Conservation (phyloP, 1,140 invertebrate species). For the Drosophila ohnishii region DNA sequence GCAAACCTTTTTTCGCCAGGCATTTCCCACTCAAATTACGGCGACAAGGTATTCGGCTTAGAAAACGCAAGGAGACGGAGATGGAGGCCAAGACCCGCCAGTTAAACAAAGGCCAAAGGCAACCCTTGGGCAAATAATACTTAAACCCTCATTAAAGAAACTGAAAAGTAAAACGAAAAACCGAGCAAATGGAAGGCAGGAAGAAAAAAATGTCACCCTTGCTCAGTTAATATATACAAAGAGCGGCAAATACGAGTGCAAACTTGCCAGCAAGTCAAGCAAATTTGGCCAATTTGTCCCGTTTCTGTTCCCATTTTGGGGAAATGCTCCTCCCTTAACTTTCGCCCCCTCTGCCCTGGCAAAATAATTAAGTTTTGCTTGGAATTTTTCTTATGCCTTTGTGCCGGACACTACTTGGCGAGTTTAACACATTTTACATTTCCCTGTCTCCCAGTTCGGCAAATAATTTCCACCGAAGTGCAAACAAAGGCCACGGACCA, state of each 20-base stretch:
- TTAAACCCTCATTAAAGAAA: conserved; percentile 79
- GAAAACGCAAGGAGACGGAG: neutral
- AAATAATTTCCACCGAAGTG: conserved; percentile 63
- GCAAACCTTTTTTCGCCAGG: conserved; percentile 36
- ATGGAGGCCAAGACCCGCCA: conserved; percentile 19
- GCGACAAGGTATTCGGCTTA: conserved; percentile 53
- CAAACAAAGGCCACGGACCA: conserved; percentile 51
- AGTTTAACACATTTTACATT: conserved; percentile 40
- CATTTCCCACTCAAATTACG: conserved; percentile 54
- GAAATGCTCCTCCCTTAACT: neutral
- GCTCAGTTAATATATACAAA: conserved; percentile 80
- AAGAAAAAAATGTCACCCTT: conserved; percentile 59
- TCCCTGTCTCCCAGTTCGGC: conserved; percentile 50
- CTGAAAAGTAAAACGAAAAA: conserved; percentile 44
- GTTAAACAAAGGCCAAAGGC: conserved; percentile 74
- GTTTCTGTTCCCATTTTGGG: conserved; percentile 33
- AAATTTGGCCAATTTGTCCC: conserved; percentile 78
- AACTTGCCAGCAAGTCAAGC: conserved; percentile 73
- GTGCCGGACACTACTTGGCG: conserved; percentile 64
- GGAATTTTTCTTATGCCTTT: conserved; percentile 72
- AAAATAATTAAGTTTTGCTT: conserved; percentile 80
- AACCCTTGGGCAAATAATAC: conserved; percentile 79
- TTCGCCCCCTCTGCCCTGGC: conserved; percentile 8
- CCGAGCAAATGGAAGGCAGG: conserved; percentile 11
- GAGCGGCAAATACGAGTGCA: conserved; percentile 62